Evolutionary conservation across 2,888 invertebrate species (phyloP).

Genomic region (Ochropleura plecta): DNA sequence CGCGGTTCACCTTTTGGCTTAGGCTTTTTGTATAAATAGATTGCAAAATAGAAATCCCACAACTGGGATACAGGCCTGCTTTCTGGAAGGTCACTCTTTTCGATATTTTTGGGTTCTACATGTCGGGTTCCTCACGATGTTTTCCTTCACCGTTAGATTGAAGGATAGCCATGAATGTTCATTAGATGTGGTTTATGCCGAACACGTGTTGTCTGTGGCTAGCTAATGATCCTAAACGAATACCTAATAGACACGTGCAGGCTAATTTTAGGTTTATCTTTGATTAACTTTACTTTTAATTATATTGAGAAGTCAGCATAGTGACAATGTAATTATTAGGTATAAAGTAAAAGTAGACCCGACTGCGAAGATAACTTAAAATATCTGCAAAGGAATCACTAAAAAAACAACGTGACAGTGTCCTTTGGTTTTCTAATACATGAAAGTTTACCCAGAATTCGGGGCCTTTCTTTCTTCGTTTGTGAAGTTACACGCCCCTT

Average conservation of each 20-base stretch:
- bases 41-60: slow-evolving; percentile 23
- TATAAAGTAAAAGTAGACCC: background rate
- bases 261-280: slow-evolving; percentile 14
- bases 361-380: background rate
- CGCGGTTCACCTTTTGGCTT: slow-evolving; percentile 9
- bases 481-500: background rate
- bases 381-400: background rate
- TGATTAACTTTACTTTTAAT: background rate
- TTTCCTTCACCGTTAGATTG: slow-evolving; percentile 7
- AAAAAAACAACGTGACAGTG: background rate
- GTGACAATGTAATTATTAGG: slow-evolving; percentile 5
- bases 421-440: slow-evolving; percentile 25
- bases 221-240: slow-evolving; percentile 40
- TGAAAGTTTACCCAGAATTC: slow-evolving; percentile 36
- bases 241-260: slow-evolving; percentile 33
- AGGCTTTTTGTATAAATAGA: slow-evolving; percentile 35
- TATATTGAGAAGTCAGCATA: background rate
- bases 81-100: background rate
- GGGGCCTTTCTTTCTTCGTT: slow-evolving; percentile 1
- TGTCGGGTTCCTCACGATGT: background rate
- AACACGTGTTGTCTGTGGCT: slow-evolving; percentile 17
- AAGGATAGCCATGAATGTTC: slow-evolving; percentile 40
- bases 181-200: slow-evolving; percentile 25
- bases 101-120: background rate
- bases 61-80: background rate